A percentile compares a stretch with the other conserved stretches of the same genome.
Evolutionary conservation across 2,113 vertebrate genomes (phyloP).

Genomic region (Pseudorhombus dupliciocellatus): DNA sequence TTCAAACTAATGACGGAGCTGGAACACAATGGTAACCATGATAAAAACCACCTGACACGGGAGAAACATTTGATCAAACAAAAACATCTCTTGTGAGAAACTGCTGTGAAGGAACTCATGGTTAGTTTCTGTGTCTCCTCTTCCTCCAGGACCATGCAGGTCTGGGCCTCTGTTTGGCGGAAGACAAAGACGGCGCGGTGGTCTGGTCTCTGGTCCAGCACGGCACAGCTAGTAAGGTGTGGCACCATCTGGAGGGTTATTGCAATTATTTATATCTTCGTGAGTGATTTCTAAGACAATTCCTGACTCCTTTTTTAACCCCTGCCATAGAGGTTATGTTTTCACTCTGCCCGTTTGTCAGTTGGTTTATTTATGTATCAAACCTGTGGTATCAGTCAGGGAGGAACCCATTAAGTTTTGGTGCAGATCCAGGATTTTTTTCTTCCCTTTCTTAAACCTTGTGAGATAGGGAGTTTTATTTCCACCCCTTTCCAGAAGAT

Average conservation of each 20-base stretch:
- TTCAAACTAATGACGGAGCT: not conserved
- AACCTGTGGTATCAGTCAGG: no score
- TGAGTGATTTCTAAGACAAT: conserved; percentile 49
- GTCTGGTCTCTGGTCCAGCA: conserved; percentile 84
- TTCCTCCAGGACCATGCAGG: conserved; percentile 83
- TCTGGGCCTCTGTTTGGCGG: conserved; percentile 85
- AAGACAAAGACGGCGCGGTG: conserved; percentile 83
- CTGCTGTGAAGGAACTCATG: not conserved
- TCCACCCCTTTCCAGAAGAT: no score
- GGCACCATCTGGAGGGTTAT: conserved; percentile 17
- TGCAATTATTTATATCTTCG: not conserved
- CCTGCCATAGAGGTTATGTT: no score
- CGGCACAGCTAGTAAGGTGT: conserved; percentile 86
- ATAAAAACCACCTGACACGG: not conserved
- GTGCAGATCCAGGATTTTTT: no score
- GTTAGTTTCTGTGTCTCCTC: not conserved
- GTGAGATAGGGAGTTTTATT: no score
- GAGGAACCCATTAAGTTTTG: no score
- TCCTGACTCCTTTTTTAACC: not conserved
- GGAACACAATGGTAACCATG: not conserved
- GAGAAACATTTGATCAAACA: not conserved
- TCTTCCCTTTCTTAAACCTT: no score
- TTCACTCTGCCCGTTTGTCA: no score
- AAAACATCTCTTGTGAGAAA: not conserved
- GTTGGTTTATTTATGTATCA: no score